phyloP scores from a whole-genome alignment of 1,140 invertebrate species.

The Plodia interpunctella region DNA sequence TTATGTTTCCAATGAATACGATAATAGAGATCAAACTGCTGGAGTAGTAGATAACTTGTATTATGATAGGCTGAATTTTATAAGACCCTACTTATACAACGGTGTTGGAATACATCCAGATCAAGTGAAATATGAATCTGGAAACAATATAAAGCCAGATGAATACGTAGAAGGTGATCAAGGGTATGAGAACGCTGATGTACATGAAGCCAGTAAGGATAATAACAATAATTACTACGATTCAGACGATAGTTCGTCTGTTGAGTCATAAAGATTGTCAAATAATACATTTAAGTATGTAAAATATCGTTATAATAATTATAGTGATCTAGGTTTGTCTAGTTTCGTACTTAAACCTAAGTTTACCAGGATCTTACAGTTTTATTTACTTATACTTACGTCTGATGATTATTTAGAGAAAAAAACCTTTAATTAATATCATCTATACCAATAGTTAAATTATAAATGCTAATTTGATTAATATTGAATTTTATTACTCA shows the following conservation, averaged over 20 bases:
- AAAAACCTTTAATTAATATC: too few relatives aligned
- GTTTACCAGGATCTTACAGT: too few relatives aligned
- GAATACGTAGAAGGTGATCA: constrained; percentile 12
- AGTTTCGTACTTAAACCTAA: too few relatives aligned
- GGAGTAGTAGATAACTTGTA: constrained; percentile 16
- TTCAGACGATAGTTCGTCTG: constrained; percentile 37
- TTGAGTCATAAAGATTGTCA: constrained; percentile 37
- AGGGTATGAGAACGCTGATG: background rate
- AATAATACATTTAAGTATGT: too few relatives aligned
- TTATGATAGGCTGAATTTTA: constrained; percentile 37
- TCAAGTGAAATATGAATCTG: constrained; percentile 20
- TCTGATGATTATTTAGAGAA: too few relatives aligned
- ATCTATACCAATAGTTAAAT: too few relatives aligned
- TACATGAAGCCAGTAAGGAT: background rate
- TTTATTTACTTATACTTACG: too few relatives aligned
- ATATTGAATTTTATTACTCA: too few relatives aligned
- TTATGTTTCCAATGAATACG: constrained; percentile 14
- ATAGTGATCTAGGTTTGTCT: too few relatives aligned
- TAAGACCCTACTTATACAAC: constrained; percentile 38
- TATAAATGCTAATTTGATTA: too few relatives aligned
- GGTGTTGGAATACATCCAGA: constrained; percentile 43
- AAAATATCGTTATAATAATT: too few relatives aligned
- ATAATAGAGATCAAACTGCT: constrained; percentile 17
- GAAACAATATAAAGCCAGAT: background rate
- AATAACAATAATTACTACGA: constrained; percentile 55